A percentile compares a stretch with the other conserved stretches of the same genome.
Conservation (phyloP, 1,140 invertebrate species). For the Plectus sambesii region DNA sequence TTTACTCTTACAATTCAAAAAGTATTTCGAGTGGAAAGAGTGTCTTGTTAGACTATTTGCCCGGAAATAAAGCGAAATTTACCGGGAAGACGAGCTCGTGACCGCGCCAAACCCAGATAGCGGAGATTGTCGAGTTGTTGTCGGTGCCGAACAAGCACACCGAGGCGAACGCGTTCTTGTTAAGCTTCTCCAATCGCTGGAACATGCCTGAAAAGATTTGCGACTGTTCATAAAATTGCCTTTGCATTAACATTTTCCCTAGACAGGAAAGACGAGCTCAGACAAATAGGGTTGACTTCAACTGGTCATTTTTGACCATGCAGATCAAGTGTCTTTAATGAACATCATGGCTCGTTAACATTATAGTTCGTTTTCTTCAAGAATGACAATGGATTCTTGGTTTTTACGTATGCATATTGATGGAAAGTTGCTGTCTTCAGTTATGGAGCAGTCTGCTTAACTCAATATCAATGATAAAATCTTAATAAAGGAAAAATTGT, state of each 20-base stretch:
- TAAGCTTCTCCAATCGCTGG: constrained; percentile 92
- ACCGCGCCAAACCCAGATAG: constrained; percentile 91
- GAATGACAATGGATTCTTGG: too few relatives aligned
- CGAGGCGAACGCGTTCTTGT: constrained; percentile 87
- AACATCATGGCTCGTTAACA: constrained; percentile 9
- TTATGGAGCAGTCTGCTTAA: too few relatives aligned
- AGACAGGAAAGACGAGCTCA: background rate
- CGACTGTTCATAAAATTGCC: constrained; percentile 18
- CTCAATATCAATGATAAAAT: too few relatives aligned
- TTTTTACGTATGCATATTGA: too few relatives aligned
- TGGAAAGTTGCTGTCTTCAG: too few relatives aligned
- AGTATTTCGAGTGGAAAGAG: too few relatives aligned
- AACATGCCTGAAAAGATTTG: constrained; percentile 70
- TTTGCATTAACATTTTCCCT: background rate
- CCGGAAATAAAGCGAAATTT: constrained; percentile 43
- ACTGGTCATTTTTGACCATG: too few relatives aligned
- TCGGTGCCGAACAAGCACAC: constrained; percentile 83
- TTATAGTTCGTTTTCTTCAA: too few relatives aligned
- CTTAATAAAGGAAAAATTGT: too few relatives aligned
- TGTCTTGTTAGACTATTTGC: background rate
- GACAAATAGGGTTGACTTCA: too few relatives aligned
- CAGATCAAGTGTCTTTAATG: too few relatives aligned
- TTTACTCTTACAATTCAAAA: too few relatives aligned
- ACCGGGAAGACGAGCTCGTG: constrained; percentile 80
- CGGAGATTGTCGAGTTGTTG: constrained; percentile 81